phyloP scores from a whole-genome alignment of 2,113 vertebrate genomes.

The Crotalus tigris region DNA sequence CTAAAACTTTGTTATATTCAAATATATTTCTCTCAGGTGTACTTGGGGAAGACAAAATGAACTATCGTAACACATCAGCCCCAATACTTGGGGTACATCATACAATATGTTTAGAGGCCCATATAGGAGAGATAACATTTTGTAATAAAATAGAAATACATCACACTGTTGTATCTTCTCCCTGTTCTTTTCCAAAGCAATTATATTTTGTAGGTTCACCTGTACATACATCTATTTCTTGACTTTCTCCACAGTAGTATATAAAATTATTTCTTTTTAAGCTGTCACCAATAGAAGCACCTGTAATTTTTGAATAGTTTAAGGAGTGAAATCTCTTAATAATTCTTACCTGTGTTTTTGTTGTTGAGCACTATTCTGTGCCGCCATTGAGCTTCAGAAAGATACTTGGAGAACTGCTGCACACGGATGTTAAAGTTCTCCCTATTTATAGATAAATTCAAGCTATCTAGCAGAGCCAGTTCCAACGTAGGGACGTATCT shows the following conservation, averaged over 20 bases:
- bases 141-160: neutral
- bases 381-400: slow-evolving; percentile 93
- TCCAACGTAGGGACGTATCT: slow-evolving; percentile 60
- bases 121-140: neutral
- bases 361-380: slow-evolving; percentile 89
- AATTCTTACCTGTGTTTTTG: slow-evolving; percentile 74
- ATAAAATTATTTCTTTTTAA: neutral
- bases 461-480: slow-evolving; percentile 68
- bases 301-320: neutral
- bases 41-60: neutral
- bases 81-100: neutral
- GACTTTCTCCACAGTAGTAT: neutral
- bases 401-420: slow-evolving; percentile 84
- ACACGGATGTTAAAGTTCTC: slow-evolving; percentile 77
- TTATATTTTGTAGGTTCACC: neutral
- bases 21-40: neutral
- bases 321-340: neutral
- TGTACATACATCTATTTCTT: neutral
- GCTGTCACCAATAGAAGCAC: neutral
- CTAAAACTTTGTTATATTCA: neutral
- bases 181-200: neutral
- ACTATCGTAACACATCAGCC: neutral
- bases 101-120: neutral
- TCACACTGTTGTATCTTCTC: neutral
- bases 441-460: slow-evolving; percentile 75